A percentile compares a stretch with the other conserved stretches of the same genome.
These are phyloP conservation scores for Drosophila cracens DNA, from an alignment of 2,888 invertebrate genomes.

Conservation along the genomic window DNA sequence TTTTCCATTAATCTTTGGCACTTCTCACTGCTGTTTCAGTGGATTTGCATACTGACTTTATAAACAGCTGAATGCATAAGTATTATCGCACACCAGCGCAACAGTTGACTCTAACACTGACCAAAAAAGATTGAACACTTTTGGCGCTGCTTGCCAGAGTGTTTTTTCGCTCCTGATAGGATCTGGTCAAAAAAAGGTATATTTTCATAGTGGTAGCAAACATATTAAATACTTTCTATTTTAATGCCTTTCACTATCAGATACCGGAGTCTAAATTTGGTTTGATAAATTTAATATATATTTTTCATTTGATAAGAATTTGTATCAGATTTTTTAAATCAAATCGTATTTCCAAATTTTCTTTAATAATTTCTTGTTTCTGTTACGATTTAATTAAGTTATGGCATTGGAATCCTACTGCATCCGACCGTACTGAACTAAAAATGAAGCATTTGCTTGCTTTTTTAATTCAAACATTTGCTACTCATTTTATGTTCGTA, in stretches of 20 bases:
- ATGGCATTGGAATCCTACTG: not conserved
- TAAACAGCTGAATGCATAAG: slow-evolving; percentile 58
- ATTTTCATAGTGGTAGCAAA: not conserved
- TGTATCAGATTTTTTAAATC: not conserved
- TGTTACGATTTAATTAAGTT: too few relatives aligned
- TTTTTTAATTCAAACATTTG: slow-evolving; percentile 28
- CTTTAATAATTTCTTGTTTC: not conserved
- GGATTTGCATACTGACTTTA: slow-evolving; percentile 72
- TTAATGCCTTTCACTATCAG: not conserved
- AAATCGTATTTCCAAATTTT: not conserved
- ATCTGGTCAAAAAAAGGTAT: not conserved
- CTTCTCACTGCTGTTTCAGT: slow-evolving; percentile 56
- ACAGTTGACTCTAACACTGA: slow-evolving; percentile 27
- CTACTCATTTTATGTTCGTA: not conserved
- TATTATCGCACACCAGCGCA: slow-evolving; percentile 25
- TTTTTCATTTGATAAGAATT: not conserved
- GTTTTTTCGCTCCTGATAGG: not conserved
- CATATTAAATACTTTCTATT: not conserved
- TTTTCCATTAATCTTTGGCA: slow-evolving; percentile 76
- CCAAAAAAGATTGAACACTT: slow-evolving; percentile 28
- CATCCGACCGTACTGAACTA: not conserved
- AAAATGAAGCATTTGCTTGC: not conserved
- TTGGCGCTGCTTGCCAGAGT: too few relatives aligned
- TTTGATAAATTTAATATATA: not conserved
- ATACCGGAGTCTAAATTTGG: not conserved